Percentiles rank a stretch among this genome's conserved stretches.
These are phyloP conservation scores for Clarias batrachus DNA, from an alignment of 2,113 vertebrate genomes.

Conservation along the genomic window DNA sequence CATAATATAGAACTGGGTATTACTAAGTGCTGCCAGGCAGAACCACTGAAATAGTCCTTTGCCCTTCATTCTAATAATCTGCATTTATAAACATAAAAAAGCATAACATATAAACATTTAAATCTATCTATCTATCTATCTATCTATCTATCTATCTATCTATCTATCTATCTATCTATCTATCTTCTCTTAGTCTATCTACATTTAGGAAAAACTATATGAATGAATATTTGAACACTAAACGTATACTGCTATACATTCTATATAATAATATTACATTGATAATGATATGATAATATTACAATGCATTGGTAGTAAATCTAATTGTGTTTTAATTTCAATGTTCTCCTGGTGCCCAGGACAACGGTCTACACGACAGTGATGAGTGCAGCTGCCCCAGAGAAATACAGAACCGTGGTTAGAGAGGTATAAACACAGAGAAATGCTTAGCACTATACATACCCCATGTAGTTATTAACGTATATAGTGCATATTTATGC, in stretches of 20 bases:
- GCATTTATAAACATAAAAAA: neutral
- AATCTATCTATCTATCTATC: no score
- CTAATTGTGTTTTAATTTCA: neutral
- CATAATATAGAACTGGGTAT: neutral
- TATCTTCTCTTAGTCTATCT: neutral
- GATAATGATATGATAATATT: no score
- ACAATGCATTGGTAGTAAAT: slow-evolving; percentile 5
- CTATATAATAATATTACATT: no score
- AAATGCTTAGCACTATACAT: neutral
- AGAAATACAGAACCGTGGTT: slow-evolving; percentile 63
- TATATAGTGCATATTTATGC: neutral
- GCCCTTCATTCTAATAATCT: neutral
- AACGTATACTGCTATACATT: neutral
- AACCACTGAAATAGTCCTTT: neutral
- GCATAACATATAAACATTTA: no score
- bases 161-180: neutral
- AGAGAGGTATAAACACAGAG: slow-evolving; percentile 43
- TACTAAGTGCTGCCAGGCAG: neutral
- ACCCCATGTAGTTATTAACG: neutral
- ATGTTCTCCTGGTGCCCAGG: slow-evolving; percentile 50
- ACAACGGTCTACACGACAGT: slow-evolving; percentile 70
- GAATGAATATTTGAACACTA: neutral
- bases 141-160: neutral
- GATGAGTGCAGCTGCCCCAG: slow-evolving; percentile 70
- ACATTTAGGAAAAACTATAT: no score